Conservation (phyloP, 92 coral and sea anemone species). For the Virgularia gustaviana region DNA sequence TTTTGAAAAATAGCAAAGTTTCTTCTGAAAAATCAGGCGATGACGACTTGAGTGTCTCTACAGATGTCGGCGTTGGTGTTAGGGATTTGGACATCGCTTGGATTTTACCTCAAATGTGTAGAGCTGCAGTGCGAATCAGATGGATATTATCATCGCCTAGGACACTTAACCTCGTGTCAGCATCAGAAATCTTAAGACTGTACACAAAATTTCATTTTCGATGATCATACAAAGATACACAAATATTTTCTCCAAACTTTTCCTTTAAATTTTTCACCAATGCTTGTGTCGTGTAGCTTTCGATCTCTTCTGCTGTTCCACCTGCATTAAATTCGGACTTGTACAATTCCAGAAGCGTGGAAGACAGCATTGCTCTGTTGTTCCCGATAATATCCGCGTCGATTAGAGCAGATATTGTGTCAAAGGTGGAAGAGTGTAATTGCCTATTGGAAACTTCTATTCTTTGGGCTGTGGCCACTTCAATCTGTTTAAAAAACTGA, state of each 20-base stretch:
- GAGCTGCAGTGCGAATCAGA: conserved; percentile 16
- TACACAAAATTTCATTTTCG: conserved; percentile 21
- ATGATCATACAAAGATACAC: neutral
- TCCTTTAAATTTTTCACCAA: neutral
- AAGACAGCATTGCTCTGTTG: conserved; percentile 8
- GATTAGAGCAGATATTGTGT: neutral
- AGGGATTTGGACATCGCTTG: conserved; percentile 9
- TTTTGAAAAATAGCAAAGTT: neutral
- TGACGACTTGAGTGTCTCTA: conserved; percentile 12
- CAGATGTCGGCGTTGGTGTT: conserved; percentile 13
- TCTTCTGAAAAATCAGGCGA: conserved; percentile 7
- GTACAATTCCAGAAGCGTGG: conserved; percentile 6
- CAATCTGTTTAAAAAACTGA: conserved; percentile 22
- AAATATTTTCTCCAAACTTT: conserved; percentile 5
- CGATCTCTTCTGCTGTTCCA: conserved; percentile 12
- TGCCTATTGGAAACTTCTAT: conserved; percentile 14
- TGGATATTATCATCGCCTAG: conserved; percentile 12
- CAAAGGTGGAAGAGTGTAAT: conserved; percentile 10
- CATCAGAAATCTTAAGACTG: conserved; percentile 18
- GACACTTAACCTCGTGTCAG: neutral
- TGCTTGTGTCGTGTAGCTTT: conserved; percentile 13
- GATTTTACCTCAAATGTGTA: conserved; percentile 5
- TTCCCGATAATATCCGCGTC: neutral
- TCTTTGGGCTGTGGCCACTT: neutral
- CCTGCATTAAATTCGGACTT: conserved; percentile 20